A percentile compares a stretch with the other conserved stretches of the same genome.
Conservation (phyloP, 2,888 invertebrate genomes). For the Tinea trinotella region DNA sequence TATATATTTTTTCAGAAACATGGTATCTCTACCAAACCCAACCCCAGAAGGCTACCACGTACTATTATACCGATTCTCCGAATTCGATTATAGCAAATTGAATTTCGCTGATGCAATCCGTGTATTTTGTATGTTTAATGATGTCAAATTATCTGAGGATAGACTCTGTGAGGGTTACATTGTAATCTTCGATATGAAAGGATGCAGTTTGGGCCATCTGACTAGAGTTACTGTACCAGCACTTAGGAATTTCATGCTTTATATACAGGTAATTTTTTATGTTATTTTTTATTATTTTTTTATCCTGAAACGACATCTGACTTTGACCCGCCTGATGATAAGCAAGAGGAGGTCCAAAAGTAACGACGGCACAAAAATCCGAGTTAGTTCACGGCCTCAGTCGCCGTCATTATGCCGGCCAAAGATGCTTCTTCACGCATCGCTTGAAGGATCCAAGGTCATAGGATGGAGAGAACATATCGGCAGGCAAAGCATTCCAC, state of each 20-base stretch:
- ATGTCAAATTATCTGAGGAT: conserved; percentile 75
- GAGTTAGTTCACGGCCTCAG: too few relatives aligned
- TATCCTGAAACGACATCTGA: too few relatives aligned
- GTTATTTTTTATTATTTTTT: too few relatives aligned
- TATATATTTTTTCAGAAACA: conserved; percentile 62
- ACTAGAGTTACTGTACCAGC: conserved; percentile 76
- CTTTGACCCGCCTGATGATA: too few relatives aligned
- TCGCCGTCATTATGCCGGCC: too few relatives aligned
- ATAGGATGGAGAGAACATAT: too few relatives aligned
- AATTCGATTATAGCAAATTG: conserved; percentile 75
- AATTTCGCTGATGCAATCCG: conserved; percentile 76
- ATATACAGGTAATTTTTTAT: conserved; percentile 80
- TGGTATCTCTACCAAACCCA: conserved; percentile 73
- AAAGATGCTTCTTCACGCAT: too few relatives aligned
- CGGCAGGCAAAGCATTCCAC: too few relatives aligned
- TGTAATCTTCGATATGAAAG: conserved; percentile 79
- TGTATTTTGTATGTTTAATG: conserved; percentile 78
- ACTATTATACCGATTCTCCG: conserved; percentile 72
- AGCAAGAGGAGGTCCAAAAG: too few relatives aligned
- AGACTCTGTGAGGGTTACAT: conserved; percentile 71
- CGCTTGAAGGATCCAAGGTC: too few relatives aligned
- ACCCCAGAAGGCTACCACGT: conserved; percentile 76
- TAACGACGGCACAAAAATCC: too few relatives aligned
- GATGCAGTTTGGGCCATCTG: conserved; percentile 76
- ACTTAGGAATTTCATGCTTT: conserved; percentile 75